Base-by-base conservation (phyloP, 2,888 invertebrate genomes). In the Alloplasta piceator region DNA sequence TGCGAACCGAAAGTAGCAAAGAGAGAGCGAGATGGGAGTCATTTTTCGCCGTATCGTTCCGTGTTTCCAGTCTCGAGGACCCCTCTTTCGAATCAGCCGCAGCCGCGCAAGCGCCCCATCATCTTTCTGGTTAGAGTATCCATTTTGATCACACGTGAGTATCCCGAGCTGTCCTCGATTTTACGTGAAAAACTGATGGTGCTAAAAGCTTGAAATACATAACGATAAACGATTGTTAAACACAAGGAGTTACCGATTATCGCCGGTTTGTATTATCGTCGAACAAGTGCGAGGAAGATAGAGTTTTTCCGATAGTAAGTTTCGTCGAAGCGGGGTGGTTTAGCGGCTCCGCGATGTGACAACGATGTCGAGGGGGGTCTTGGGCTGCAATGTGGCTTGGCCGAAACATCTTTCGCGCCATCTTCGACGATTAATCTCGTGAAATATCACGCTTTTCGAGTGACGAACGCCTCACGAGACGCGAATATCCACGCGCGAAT, bases 121-220 rank as follows among this genome's bases (percentile, higher is more conserved):
- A 94, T 95, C 95, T 95, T 73, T 96, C 96, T 95, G 95, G 95
- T 95, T 95, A 95, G 95, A 96, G 95, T 96, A 95, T 96, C 96
- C 96, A 96, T 96, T 96, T 95, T 94, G 96, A 95, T 95, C 96
- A 96, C 96, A 96, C 96, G 96, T 96, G 96, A 96, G 96, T 96
- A 95, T 94, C 87, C 84, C 87, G 90, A 91, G 87, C 89, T 89
- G 89, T 87, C 89, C 88, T 88, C 84, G 86, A 87, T 41, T 89
- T 91, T 91, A 85, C 84, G 87, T 86, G 87, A 83, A 26, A 26
- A 26, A 87, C 86, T 87, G 86, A 87, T 86, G 86, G 87, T 88
- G 89, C 84, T 86, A 82, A 82, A 83, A 78, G 61, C 68, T 84
- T 86, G 83, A 86, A 86, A 77, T 26, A 26, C 26, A 26, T 26